Conservation (phyloP, 2,888 invertebrate species). For the Eubasilissa splendida region DNA sequence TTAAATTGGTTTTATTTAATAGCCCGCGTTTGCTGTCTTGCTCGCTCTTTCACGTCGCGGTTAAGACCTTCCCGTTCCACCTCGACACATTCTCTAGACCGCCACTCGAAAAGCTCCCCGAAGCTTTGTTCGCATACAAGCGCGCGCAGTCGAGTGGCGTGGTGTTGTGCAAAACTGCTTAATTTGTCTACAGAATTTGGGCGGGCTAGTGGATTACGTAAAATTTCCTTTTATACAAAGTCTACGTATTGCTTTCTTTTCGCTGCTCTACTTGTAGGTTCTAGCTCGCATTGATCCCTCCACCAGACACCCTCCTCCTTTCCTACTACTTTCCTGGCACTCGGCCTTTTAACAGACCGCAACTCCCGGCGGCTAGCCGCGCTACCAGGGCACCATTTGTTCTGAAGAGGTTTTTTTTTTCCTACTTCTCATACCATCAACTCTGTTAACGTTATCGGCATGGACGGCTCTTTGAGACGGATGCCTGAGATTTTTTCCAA, state of each 20-base stretch:
- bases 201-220: slow-evolving; percentile 16
- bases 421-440: slow-evolving; percentile 27
- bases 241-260: slow-evolving; percentile 29
- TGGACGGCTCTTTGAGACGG: slow-evolving; percentile 34
- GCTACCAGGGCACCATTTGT: slow-evolving; percentile 52
- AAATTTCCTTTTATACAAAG: slow-evolving; percentile 4
- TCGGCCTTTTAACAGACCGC: slow-evolving; percentile 47
- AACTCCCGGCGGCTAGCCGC: slow-evolving; percentile 43
- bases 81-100: slow-evolving; percentile 35
- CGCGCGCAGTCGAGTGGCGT: background rate
- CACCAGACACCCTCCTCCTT: slow-evolving; percentile 17
- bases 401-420: slow-evolving; percentile 53
- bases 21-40: slow-evolving; percentile 17
- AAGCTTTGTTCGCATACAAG: background rate
- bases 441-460: slow-evolving; percentile 37
- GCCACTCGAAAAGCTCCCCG: slow-evolving; percentile 25
- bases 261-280: background rate
- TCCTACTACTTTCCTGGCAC: background rate
- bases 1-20: slow-evolving; percentile 50
- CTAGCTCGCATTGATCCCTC: slow-evolving; percentile 27
- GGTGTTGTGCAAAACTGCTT: slow-evolving; percentile 19
- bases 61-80: slow-evolving; percentile 1
- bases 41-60: slow-evolving; percentile 22
- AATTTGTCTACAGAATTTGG: slow-evolving; percentile 12
- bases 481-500: slow-evolving; percentile 37